A percentile compares a stretch with the other conserved stretches of the same genome.
phyloP scores from a whole-genome alignment of 2,888 invertebrate genomes.

The Encarsia formosa region DNA sequence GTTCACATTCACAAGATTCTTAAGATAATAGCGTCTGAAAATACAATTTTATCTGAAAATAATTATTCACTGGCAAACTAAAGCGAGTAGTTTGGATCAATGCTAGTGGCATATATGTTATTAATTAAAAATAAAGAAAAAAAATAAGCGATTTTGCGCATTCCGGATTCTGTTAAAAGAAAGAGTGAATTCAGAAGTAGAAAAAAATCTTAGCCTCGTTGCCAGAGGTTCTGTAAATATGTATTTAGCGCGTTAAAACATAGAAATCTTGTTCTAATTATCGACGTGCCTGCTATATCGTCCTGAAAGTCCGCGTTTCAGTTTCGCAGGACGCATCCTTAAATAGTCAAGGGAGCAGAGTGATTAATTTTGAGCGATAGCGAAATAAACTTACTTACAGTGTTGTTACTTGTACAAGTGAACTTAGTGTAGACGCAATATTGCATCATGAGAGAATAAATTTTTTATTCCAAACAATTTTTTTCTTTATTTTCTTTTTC shows the following conservation, averaged over 20 bases:
- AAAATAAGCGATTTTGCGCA: slow-evolving; percentile 32
- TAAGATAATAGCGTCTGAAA: slow-evolving; percentile 23
- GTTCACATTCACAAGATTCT: slow-evolving; percentile 9
- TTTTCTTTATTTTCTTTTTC: slow-evolving; percentile 1
- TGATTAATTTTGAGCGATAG: slow-evolving; percentile 20
- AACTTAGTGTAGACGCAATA: slow-evolving; percentile 7
- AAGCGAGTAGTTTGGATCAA: slow-evolving; percentile 22
- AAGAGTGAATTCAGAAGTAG: slow-evolving; percentile 29
- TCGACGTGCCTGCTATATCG: slow-evolving; percentile 45
- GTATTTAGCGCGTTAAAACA: slow-evolving; percentile 49
- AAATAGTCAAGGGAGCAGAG: slow-evolving; percentile 26
- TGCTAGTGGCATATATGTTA: slow-evolving; percentile 23
- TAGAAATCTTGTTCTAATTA: slow-evolving; percentile 49
- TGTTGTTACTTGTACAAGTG: slow-evolving; percentile 21
- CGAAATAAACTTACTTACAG: slow-evolving; percentile 16
- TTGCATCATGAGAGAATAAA: slow-evolving; percentile 13
- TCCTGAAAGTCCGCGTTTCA: slow-evolving; percentile 36
- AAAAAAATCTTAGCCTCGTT: slow-evolving; percentile 32
- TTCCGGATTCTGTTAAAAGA: slow-evolving; percentile 35
- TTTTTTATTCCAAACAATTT: slow-evolving; percentile 9
- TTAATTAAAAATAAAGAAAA: slow-evolving; percentile 24
- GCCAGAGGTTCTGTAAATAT: slow-evolving; percentile 48
- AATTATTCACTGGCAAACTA: slow-evolving; percentile 8
- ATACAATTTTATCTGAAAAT: slow-evolving; percentile 10
- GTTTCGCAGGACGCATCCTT: slow-evolving; percentile 23